Evolutionary conservation across 2,113 vertebrate genomes (phyloP).

Genomic region (Alosa alosa): DNA sequence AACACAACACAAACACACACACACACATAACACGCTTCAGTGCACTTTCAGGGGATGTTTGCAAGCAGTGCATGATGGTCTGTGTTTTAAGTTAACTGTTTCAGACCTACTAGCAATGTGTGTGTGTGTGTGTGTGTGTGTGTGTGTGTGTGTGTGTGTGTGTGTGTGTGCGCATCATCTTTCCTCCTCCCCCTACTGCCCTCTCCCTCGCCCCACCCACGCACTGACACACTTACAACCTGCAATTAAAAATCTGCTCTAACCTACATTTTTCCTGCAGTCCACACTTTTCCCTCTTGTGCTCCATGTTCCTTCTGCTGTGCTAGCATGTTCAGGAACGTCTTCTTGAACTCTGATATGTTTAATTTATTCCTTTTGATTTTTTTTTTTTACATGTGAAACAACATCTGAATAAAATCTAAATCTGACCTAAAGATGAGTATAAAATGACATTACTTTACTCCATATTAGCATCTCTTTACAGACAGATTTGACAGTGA

Average conservation of each 20-base stretch:
- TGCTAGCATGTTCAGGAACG: not conserved
- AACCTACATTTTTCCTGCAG: not conserved
- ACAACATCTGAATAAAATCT: not conserved
- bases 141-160: not conserved
- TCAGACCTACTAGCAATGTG: not conserved
- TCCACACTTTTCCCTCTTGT: not conserved
- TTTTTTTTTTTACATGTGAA: not conserved
- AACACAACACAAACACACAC: not conserved
- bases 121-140: not conserved
- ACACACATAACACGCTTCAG: not conserved
- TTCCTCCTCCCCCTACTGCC: not conserved
- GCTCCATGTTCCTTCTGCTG: not conserved
- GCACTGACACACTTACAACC: not conserved
- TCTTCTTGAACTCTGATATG: not conserved
- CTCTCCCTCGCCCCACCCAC: not conserved
- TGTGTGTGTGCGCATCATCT: not conserved
- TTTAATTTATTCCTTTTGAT: not conserved
- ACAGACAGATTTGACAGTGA: not conserved
- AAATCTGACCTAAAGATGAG: not conserved
- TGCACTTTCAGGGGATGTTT: not conserved
- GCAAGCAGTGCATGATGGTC: not conserved
- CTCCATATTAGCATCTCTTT: not conserved
- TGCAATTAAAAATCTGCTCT: slow-evolving; percentile 16
- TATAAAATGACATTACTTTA: too few relatives aligned
- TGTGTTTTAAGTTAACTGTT: not conserved